Conservation (phyloP, 2,888 invertebrate genomes). For the Drosophila kuntzei region DNA sequence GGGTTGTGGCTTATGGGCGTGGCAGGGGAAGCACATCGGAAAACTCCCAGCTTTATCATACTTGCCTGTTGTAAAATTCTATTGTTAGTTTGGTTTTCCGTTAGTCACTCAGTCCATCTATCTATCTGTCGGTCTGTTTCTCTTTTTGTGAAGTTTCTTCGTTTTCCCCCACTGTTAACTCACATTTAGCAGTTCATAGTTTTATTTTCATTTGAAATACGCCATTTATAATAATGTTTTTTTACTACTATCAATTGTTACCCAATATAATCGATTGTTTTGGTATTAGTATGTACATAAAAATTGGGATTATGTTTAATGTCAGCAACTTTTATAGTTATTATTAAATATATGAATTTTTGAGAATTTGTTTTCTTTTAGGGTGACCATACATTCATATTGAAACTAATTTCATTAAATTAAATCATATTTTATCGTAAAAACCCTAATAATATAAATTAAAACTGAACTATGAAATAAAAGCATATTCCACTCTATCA, state of each 20-base stretch:
- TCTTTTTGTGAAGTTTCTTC: background rate
- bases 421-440: no score
- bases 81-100: slow-evolving; percentile 56
- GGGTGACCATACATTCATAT: background rate
- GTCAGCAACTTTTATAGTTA: background rate
- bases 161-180: background rate
- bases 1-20: background rate
- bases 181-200: slow-evolving; percentile 21
- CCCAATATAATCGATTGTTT: background rate
- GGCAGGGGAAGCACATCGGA: background rate
- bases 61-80: slow-evolving; percentile 48
- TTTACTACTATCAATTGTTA: background rate
- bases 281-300: background rate
- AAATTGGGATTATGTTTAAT: background rate
- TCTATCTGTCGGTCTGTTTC: slow-evolving; percentile 20
- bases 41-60: slow-evolving; percentile 49
- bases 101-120: slow-evolving; percentile 39
- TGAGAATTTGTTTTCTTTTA: background rate
- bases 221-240: slow-evolving; percentile 25
- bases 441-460: background rate
- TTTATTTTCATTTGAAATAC: slow-evolving; percentile 17
- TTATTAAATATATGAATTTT: no score
- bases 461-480: no score
- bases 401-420: no score
- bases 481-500: no score